Conservation (phyloP, 2,113 vertebrate species). For the Climacteris rufus region DNA sequence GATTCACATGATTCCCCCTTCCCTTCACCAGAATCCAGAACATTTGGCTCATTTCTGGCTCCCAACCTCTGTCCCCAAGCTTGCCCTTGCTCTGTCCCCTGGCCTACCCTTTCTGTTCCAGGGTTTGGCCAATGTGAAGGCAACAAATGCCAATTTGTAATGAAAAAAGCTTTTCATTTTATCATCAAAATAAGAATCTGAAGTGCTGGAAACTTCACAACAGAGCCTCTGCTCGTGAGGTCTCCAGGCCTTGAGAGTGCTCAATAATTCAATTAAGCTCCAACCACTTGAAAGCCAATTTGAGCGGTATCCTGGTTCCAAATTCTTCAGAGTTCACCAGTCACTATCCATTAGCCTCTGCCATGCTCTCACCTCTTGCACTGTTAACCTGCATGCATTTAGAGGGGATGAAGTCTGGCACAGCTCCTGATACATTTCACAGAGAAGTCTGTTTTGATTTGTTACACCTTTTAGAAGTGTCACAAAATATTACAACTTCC, state of each 20-base stretch:
- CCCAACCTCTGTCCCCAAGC: rapidly evolving
- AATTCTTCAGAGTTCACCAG: neutral
- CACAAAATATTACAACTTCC: constrained; percentile 37
- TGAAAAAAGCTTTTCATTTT: constrained; percentile 19
- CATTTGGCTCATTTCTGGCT: neutral
- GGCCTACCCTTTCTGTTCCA: neutral
- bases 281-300: constrained; percentile 12
- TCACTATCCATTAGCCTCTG: constrained; percentile 26
- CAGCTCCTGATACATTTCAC: neutral
- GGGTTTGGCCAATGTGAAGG: neutral
- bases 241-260: neutral
- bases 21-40: neutral
- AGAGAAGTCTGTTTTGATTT: constrained; percentile 51
- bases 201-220: neutral
- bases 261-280: neutral
- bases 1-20: neutral
- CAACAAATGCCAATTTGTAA: neutral
- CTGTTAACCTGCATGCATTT: neutral
- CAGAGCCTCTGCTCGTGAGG: neutral
- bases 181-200: neutral
- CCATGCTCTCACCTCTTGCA: neutral
- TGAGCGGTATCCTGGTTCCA: neutral
- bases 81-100: neutral
- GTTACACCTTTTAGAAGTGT: constrained; percentile 44
- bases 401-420: neutral